phyloP scores from a whole-genome alignment of 2,888 invertebrate species.

The Synergus umbraculus region DNA sequence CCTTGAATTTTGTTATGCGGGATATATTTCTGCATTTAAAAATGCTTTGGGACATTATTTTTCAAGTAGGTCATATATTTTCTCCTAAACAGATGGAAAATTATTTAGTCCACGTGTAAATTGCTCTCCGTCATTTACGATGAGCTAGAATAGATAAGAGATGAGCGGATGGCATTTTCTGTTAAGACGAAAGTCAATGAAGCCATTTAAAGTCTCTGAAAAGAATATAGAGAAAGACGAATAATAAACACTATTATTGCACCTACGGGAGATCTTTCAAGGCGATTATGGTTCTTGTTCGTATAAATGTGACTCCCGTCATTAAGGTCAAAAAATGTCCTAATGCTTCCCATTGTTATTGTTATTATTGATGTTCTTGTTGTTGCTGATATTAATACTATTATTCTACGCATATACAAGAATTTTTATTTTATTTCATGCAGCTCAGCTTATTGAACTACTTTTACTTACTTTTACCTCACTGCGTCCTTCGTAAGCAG shows the following conservation, averaged over 20 bases:
- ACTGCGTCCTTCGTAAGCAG: constrained; percentile 24
- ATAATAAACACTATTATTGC: constrained; percentile 22
- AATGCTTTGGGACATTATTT: too few relatives aligned
- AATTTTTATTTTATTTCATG: constrained; percentile 9
- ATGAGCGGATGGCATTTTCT: constrained; percentile 25
- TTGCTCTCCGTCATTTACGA: neutral
- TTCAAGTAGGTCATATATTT: neutral
- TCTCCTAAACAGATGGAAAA: neutral
- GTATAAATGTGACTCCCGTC: constrained; percentile 1
- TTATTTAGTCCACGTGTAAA: neutral
- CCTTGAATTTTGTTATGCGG: neutral
- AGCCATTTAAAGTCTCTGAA: neutral
- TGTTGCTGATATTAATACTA: neutral
- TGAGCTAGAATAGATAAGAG: neutral
- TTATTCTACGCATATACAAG: neutral
- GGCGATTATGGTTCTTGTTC: neutral
- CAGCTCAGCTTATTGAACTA: constrained; percentile 32
- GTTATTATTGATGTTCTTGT: neutral
- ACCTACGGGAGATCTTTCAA: constrained; percentile 13
- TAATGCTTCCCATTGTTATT: constrained; percentile 11
- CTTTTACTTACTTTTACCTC: constrained; percentile 39
- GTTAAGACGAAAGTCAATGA: constrained; percentile 21
- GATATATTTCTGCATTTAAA: neutral
- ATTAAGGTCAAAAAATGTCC: constrained; percentile 22
- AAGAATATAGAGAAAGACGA: constrained; percentile 10